phyloP scores from a whole-genome alignment of 2,888 invertebrate genomes.

The Agelastica alni region DNA sequence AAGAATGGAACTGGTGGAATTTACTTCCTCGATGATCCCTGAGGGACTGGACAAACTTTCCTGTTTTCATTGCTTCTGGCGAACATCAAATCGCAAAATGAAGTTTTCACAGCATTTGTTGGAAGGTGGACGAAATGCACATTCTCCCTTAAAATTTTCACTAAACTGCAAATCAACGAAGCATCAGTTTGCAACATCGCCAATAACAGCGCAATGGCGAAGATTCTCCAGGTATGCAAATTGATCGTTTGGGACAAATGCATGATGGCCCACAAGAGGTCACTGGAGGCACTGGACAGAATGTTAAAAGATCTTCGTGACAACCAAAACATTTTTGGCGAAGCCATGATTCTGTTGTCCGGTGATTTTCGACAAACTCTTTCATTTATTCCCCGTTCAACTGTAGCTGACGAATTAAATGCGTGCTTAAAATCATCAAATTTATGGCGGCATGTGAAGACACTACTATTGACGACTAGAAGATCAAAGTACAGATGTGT shows the following conservation, averaged over 20 bases:
- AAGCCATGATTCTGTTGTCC: too few relatives aligned
- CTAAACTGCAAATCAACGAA: background rate
- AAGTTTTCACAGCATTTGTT: too few relatives aligned
- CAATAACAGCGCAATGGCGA: background rate
- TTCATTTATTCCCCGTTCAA: background rate
- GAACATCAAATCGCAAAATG: too few relatives aligned
- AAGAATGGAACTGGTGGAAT: too few relatives aligned
- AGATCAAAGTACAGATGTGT: background rate
- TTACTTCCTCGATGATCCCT: too few relatives aligned
- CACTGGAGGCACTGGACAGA: slow-evolving; percentile 17
- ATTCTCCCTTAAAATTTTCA: background rate
- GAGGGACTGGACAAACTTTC: too few relatives aligned
- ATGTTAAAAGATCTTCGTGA: background rate
- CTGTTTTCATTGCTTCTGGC: too few relatives aligned
- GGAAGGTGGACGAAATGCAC: background rate
- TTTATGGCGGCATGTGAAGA: too few relatives aligned
- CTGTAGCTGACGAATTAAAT: background rate
- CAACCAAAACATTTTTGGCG: too few relatives aligned
- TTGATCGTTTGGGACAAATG: slow-evolving; percentile 26
- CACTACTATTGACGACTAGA: background rate
- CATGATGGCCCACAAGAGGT: slow-evolving; percentile 18
- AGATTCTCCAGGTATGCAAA: background rate
- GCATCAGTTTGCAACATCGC: background rate
- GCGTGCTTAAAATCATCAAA: background rate
- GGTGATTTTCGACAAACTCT: too few relatives aligned